Evolutionary conservation across 2,113 vertebrate genomes (phyloP), one percentile per base, ranked within the genome.

Genomic region (Ariopsis seemanni): DNA sequence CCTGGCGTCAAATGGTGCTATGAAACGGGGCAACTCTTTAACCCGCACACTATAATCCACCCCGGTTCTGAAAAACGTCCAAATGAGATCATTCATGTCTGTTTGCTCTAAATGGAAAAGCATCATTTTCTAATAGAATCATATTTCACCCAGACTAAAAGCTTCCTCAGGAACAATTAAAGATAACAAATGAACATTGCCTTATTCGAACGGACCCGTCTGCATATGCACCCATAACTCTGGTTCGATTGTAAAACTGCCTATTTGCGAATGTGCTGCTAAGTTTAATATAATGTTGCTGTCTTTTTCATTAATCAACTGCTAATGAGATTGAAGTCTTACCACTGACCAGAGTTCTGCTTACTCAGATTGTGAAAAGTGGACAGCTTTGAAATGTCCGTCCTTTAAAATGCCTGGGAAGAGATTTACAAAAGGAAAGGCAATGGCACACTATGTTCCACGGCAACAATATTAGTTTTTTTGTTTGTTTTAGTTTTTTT

Each of bases 101-200:
- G 91, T 91, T 89, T 91, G 86, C 87, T 90, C 87, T 88, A 89
- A 91, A 88, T 86, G 89, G 87, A 82, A 88, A 91, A 85, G 90
- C 89, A 89, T 88, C 82, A 86, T 89, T 91, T 93, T 93, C 80
- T 93, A 94, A 94, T 93, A 92, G 91, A 92, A 93, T 93, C 92
- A 90, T 93, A 83, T 93, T 87, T 94, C 93, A 93, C 92, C 92
- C 91, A 89, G 86, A 89, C 94, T 94, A 95, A 95, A 95, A 95
- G 94, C 94, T 93, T 95, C 93, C 92, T 92, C 90, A 92, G 92
- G 93, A 95, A 95, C 94, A 93, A 95, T 95, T 95, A 95, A 93
- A 93, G 92, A 93, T 93, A 95, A 94, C 92, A 93, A 95, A 95
- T 94, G 93, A 93, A 92, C 92, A 90, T 83, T 91, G 92, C 89